Conservation (phyloP, 2,888 invertebrate genomes). For the Idaea aversata region DNA sequence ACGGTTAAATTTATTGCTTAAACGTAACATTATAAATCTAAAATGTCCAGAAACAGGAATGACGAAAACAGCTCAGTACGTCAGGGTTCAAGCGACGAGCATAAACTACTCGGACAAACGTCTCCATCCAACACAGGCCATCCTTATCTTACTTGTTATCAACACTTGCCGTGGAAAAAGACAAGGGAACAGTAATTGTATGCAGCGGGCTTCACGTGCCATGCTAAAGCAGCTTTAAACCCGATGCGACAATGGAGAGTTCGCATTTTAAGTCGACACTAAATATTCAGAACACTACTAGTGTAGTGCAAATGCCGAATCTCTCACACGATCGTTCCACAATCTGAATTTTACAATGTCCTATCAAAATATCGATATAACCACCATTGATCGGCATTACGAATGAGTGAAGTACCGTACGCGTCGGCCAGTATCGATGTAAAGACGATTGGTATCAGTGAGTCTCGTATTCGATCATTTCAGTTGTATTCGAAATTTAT, state of each 20-base stretch:
- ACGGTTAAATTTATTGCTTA: background rate
- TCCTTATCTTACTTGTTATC: slow-evolving; percentile 41
- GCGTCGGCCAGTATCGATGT: slow-evolving; percentile 18
- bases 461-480: slow-evolving; percentile 61
- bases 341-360: slow-evolving; percentile 8
- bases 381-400: slow-evolving; percentile 2
- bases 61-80: slow-evolving; percentile 26
- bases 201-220: slow-evolving; percentile 28
- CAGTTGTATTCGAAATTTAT: slow-evolving; percentile 68
- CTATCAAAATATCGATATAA: slow-evolving; percentile 12
- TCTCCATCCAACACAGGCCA: slow-evolving; percentile 44
- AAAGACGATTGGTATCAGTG: slow-evolving; percentile 28
- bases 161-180: slow-evolving; percentile 36
- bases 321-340: background rate
- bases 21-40: background rate
- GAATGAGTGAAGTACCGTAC: slow-evolving; percentile 12
- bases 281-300: slow-evolving; percentile 11
- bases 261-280: slow-evolving; percentile 30
- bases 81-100: slow-evolving; percentile 34
- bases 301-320: slow-evolving; percentile 6
- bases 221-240: slow-evolving; percentile 18
- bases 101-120: slow-evolving; percentile 46
- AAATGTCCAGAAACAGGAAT: slow-evolving; percentile 17
- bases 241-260: slow-evolving; percentile 26
- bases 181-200: slow-evolving; percentile 43